Conservation (phyloP, 53 echinoderm and acorn worm genomes). For the Paracentrotus lividus region DNA sequence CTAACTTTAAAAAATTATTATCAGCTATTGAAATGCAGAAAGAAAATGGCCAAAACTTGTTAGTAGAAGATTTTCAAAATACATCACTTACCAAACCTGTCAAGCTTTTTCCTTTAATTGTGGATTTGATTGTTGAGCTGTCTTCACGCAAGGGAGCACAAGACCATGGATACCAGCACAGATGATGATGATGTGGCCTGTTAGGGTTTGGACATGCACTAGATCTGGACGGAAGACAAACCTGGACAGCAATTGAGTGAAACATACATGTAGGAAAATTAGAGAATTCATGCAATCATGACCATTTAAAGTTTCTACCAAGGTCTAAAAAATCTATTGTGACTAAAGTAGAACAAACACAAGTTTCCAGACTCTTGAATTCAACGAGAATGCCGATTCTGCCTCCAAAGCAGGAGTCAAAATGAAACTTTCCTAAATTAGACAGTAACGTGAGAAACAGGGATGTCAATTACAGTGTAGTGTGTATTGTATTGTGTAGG, state of each 20-base stretch:
- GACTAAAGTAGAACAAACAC: neutral
- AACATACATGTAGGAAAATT: neutral
- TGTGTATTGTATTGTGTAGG: too few species aligned
- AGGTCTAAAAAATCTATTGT: neutral
- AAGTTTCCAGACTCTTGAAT: too few species aligned
- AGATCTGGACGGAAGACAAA: neutral
- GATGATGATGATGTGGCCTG: slow-evolving; percentile 31
- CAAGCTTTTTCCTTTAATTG: neutral
- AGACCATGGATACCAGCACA: slow-evolving; percentile 14
- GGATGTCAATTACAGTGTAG: too few species aligned
- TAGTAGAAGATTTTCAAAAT: too few species aligned
- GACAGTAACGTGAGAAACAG: too few species aligned
- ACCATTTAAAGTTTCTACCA: neutral
- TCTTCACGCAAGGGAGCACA: slow-evolving; percentile 5
- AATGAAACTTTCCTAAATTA: too few species aligned
- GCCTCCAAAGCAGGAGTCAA: too few species aligned
- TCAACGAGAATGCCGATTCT: too few species aligned
- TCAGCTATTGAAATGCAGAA: too few species aligned
- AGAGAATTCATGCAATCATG: neutral
- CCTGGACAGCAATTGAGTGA: neutral
- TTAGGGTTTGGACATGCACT: slow-evolving; percentile 30
- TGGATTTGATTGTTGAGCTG: neutral
- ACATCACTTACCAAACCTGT: slow-evolving; percentile 8
- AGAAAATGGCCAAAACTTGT: too few species aligned
- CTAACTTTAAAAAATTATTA: too few species aligned